Base-by-base conservation (phyloP, 37 sponge, comb jelly and placozoan species). In the Spongia lamella region DNA sequence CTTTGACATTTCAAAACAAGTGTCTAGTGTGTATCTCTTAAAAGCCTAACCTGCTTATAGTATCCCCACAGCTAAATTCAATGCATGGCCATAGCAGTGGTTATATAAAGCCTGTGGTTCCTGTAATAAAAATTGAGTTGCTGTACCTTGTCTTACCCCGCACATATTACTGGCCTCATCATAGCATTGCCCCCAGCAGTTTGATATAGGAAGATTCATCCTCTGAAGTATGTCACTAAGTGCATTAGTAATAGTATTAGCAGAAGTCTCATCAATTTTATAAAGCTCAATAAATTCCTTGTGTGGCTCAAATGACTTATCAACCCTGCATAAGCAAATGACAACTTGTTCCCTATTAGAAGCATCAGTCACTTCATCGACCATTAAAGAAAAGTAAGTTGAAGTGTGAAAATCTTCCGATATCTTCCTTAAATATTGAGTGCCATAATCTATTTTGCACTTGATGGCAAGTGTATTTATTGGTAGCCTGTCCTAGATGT, bases 81-180 rank as follows among this genome's bases (percentile, higher is more conserved):
- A 66, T 7, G 83, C 65, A 82, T 82, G 75, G 20, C 74, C 83
- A 72, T 82, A 82, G 60, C 79, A 79, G 40, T 79, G 79, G 37
- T 51, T 79, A 57, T 61, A 79, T 36, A 79, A 38, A 30, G 72
- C 81, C 51, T 57, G 66, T 53, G 83, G 83, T 43, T 82, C 75
- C 34, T 74, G 59, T 51, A 53, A 38, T 24, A 52, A 29, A 63
- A 82, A 53, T 58, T 82, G 75, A 50, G 83, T n/a, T 20, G 56
- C 68, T 27, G 57, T 47, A 29, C 83, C 83, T 37, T 63, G 73
- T 27, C 70, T 72, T 22, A 11, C 39, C 32, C 83, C 83, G 63
- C 35, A n/a, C 83, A 82, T 82, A 58, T 73, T 73, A 38, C 73
- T 56, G 6, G 75, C 83, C 0, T 75, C 83, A 55, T 82, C 75